phyloP scores from a whole-genome alignment of 2,797 vertebrate species.

The Cottoperca gobio region DNA sequence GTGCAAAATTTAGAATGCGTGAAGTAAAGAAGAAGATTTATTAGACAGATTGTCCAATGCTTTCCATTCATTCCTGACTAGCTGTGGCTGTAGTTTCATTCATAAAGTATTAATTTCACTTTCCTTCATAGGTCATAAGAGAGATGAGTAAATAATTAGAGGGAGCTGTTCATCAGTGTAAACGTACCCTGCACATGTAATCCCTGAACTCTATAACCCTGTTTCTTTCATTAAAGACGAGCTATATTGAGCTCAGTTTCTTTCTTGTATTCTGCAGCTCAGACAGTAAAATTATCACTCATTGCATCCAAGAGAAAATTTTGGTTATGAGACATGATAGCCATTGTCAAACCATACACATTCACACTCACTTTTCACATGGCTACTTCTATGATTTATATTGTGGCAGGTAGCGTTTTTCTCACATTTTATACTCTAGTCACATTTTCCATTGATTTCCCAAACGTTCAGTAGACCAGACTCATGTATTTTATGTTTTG shows the following conservation, averaged over 20 bases:
- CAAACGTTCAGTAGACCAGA: neutral
- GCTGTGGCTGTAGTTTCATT: constrained; percentile 1
- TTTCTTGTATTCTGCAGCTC: neutral
- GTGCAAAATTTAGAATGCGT: constrained; percentile 48
- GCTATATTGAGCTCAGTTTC: neutral
- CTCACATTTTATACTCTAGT: constrained; percentile 5
- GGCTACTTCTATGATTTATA: constrained; percentile 7
- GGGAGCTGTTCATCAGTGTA: neutral
- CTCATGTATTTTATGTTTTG: constrained; percentile 1
- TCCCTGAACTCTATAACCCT: constrained; percentile 12
- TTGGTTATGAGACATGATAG: constrained; percentile 13
- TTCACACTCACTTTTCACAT: neutral
- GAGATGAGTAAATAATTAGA: constrained; percentile 11
- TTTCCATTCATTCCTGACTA: constrained; percentile 14
- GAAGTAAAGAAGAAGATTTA: neutral
- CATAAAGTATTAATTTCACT: constrained; percentile 11
- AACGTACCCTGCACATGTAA: neutral
- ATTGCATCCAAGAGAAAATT: neutral
- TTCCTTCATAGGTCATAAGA: constrained; percentile 9
- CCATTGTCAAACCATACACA: constrained; percentile 2
- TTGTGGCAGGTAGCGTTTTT: neutral
- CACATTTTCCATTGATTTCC: constrained; percentile 33
- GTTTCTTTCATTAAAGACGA: constrained; percentile 11
- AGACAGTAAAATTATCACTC: neutral
- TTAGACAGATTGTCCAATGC: constrained; percentile 9